These are phyloP conservation scores for Drosophila helvetica DNA, from an alignment of 2,888 invertebrate genomes.

Conservation along the genomic window DNA sequence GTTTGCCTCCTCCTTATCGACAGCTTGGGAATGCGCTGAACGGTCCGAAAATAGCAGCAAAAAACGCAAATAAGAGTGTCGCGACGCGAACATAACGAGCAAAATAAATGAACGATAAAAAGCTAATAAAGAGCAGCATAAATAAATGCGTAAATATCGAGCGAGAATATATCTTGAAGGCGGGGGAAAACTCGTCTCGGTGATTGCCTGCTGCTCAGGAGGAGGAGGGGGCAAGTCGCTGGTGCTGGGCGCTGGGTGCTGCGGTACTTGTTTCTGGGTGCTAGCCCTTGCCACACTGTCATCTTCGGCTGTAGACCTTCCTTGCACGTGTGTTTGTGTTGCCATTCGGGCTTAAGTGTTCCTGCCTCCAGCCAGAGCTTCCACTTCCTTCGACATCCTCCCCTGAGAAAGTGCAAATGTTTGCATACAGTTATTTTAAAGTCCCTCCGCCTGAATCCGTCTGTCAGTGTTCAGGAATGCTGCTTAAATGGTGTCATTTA, in stretches of 20 bases:
- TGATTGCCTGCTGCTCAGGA: slow-evolving; percentile 36
- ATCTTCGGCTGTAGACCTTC: slow-evolving; percentile 23
- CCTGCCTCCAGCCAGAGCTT: slow-evolving; percentile 11
- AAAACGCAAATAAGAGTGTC: slow-evolving; percentile 35
- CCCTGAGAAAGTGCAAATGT: slow-evolving; percentile 28
- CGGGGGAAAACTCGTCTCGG: slow-evolving; percentile 20
- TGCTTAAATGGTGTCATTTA: slow-evolving; percentile 3
- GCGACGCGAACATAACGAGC: slow-evolving; percentile 70
- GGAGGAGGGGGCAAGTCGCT: slow-evolving; percentile 19
- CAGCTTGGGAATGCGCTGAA: not conserved
- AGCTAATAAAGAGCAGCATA: slow-evolving; percentile 75
- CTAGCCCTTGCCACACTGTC: slow-evolving; percentile 24
- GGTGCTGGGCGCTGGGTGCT: slow-evolving; percentile 22
- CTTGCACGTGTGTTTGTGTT: slow-evolving; percentile 57
- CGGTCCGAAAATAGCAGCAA: slow-evolving; percentile 10
- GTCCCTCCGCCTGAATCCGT: slow-evolving; percentile 28
- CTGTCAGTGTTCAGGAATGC: not conserved
- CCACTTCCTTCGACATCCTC: slow-evolving; percentile 8
- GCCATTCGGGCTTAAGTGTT: slow-evolving; percentile 47
- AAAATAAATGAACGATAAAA: slow-evolving; percentile 81
- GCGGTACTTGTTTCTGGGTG: too few species aligned
- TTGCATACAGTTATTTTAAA: slow-evolving; percentile 27
- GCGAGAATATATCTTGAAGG: slow-evolving; percentile 36
- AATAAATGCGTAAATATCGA: slow-evolving; percentile 73
- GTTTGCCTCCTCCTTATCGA: slow-evolving; percentile 8